These are phyloP conservation scores for Anas platyrhynchos DNA, from an alignment of 2,113 vertebrate genomes.

Conservation along the genomic window DNA sequence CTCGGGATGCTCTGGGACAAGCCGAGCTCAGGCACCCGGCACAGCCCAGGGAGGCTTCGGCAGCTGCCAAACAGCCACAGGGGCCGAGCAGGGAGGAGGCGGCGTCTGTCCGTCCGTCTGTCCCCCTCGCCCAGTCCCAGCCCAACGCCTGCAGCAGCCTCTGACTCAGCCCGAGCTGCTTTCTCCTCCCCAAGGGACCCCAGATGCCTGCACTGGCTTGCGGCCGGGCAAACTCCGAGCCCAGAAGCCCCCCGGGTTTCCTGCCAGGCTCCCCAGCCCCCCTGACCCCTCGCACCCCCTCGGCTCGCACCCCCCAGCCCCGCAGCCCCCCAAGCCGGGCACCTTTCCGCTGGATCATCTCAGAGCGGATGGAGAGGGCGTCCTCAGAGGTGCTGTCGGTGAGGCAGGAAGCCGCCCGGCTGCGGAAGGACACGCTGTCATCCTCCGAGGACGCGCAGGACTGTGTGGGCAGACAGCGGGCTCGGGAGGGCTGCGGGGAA, in stretches of 20 bases:
- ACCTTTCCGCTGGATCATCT: conserved; percentile 86
- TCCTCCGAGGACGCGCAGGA: conserved; percentile 80
- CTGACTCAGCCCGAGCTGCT: conserved; percentile 24
- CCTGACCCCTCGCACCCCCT: rapidly evolving
- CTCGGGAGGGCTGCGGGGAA: background rate
- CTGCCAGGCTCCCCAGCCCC: rapidly evolving
- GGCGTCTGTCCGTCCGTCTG: rapidly evolving
- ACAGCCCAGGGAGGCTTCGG: background rate
- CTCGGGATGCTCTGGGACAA: rapidly evolving
- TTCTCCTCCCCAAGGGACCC: background rate
- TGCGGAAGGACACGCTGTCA: conserved; percentile 76
- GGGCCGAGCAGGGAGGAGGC: conserved; percentile 5
- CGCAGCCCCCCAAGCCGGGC: rapidly evolving
- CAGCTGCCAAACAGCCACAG: background rate
- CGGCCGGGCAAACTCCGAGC: background rate
- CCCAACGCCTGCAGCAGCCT: background rate
- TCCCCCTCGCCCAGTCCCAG: background rate
- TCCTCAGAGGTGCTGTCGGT: conserved; percentile 77
- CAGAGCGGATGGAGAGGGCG: conserved; percentile 78
- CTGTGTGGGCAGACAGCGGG: conserved; percentile 55
- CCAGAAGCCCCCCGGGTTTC: background rate
- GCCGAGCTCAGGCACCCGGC: rapidly evolving
- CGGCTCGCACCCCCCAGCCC: rapidly evolving
- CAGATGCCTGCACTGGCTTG: rapidly evolving
- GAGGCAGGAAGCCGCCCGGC: conserved; percentile 75